Evolutionary conservation across 2,797 vertebrate species (phyloP).

Genomic region (Coracias cyanogaster): DNA sequence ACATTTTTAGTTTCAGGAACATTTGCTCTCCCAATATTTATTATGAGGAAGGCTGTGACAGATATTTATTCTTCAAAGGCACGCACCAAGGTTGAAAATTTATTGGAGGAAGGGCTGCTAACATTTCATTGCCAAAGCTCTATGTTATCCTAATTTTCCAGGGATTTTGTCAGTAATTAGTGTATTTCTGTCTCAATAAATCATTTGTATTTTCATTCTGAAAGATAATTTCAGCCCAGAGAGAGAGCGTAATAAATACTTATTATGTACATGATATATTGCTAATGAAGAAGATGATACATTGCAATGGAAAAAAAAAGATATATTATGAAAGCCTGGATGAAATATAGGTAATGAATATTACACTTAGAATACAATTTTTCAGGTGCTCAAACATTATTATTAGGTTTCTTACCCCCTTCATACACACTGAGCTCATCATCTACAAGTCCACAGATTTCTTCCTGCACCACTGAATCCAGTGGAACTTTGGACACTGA

Average conservation of each 20-base stretch:
- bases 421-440: background rate
- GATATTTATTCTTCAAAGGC: background rate
- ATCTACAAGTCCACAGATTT: background rate
- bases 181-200: slow-evolving; percentile 11
- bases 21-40: background rate
- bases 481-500: rapidly evolving
- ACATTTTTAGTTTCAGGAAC: background rate
- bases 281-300: slow-evolving; percentile 6
- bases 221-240: slow-evolving; percentile 11
- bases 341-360: background rate
- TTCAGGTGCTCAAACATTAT: background rate
- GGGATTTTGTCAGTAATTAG: slow-evolving; percentile 37
- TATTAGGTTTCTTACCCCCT: background rate
- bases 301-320: background rate
- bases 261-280: slow-evolving; percentile 3
- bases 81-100: background rate
- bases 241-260: slow-evolving; percentile 19
- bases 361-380: background rate
- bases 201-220: slow-evolving; percentile 12
- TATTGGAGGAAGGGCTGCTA: background rate
- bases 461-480: background rate
- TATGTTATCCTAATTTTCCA: background rate
- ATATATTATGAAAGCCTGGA: background rate
- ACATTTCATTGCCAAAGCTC: background rate
- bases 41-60: background rate